phyloP scores from a whole-genome alignment of 2,888 invertebrate genomes.

The Drosophila infuscata region DNA sequence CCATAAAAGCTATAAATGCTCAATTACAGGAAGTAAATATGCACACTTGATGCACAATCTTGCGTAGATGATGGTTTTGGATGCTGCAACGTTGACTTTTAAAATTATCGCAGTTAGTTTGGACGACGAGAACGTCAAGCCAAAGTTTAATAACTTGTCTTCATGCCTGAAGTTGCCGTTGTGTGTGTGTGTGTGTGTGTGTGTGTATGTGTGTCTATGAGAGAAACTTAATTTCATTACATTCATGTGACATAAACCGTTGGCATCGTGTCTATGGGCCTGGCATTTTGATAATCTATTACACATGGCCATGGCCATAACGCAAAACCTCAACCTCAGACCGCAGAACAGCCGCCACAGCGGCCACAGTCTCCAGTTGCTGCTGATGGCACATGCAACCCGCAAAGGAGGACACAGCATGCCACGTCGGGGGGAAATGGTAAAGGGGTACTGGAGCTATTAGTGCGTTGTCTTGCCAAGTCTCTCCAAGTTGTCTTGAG shows the following conservation, averaged over 20 bases:
- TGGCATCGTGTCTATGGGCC: constrained; percentile 68
- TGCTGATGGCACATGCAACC: constrained; percentile 57
- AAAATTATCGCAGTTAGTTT: constrained; percentile 71
- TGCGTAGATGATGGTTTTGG: constrained; percentile 67
- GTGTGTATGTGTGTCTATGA: constrained; percentile 18
- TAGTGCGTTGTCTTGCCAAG: constrained; percentile 75
- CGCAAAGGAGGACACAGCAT: constrained; percentile 62
- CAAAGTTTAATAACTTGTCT: constrained; percentile 71
- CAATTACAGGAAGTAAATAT: constrained; percentile 82
- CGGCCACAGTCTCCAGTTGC: constrained; percentile 34
- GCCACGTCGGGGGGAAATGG: background rate
- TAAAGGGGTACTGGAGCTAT: constrained; percentile 50
- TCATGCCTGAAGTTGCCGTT: constrained; percentile 12
- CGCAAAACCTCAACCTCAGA: constrained; percentile 74
- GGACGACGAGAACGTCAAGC: constrained; percentile 42
- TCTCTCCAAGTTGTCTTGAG: constrained; percentile 39
- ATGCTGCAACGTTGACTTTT: constrained; percentile 69
- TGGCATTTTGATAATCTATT: constrained; percentile 82
- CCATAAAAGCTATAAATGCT: constrained; percentile 82
- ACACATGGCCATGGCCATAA: constrained; percentile 75
- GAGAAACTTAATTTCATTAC: constrained; percentile 81
- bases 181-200: constrained; percentile 9
- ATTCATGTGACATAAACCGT: constrained; percentile 80
- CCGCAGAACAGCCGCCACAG: constrained; percentile 69
- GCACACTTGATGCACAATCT: constrained; percentile 81